Percentiles rank a stretch among this genome's conserved stretches.
Evolutionary conservation across 2,113 vertebrate genomes (phyloP).

Genomic region (Colaptes auratus): DNA sequence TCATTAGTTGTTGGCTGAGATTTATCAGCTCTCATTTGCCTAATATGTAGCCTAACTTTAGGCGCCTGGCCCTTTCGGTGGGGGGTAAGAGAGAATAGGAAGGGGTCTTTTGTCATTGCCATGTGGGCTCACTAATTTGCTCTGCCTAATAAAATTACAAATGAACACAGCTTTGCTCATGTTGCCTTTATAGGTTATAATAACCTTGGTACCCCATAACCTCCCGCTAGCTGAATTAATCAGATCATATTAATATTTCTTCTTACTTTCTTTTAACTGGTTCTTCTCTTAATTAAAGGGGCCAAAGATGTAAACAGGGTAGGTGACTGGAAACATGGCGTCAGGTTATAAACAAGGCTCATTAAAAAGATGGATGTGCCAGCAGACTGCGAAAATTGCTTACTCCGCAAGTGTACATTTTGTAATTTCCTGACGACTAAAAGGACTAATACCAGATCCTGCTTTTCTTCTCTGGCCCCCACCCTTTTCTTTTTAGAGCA

Average conservation of each 20-base stretch:
- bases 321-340: conserved; percentile 82
- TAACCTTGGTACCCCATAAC: conserved; percentile 89
- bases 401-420: conserved; percentile 85
- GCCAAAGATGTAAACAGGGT: conserved; percentile 88
- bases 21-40: conserved; percentile 92
- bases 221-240: conserved; percentile 90
- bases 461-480: conserved; percentile 62
- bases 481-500: conserved; percentile 65
- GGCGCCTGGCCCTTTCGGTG: conserved; percentile 84
- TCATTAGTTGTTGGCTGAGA: conserved; percentile 89
- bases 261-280: conserved; percentile 87
- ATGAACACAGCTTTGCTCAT: conserved; percentile 84
- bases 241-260: conserved; percentile 89
- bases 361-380: conserved; percentile 91
- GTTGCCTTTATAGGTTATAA: conserved; percentile 89
- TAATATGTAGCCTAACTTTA: conserved; percentile 89
- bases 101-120: conserved; percentile 83
- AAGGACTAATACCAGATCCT: conserved; percentile 82
- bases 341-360: conserved; percentile 90
- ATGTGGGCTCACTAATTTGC: conserved; percentile 84
- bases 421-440: conserved; percentile 87
- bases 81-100: conserved; percentile 84
- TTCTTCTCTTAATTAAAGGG: conserved; percentile 91
- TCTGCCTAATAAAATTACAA: conserved; percentile 89
- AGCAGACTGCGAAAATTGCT: conserved; percentile 84